Evolutionary conservation across 2,797 vertebrate genomes (phyloP).

Genomic region (Enteromius argenteus): DNA sequence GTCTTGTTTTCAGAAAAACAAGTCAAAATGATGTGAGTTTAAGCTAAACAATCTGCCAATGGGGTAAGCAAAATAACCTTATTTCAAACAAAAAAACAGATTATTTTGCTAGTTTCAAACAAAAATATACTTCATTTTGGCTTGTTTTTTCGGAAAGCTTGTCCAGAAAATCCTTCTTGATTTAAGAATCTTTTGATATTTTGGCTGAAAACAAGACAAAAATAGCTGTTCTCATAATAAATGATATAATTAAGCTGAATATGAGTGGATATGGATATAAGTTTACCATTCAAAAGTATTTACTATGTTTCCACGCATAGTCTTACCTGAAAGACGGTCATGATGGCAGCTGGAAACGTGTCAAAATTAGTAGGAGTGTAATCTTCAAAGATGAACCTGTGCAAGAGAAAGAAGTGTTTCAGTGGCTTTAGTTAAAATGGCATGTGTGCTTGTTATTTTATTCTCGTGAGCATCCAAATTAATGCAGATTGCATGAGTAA

Average conservation of each 20-base stretch:
- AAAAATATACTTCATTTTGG: no score
- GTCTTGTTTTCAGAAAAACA: no score
- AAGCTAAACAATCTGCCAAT: no score
- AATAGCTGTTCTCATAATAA: neutral
- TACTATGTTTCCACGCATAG: neutral
- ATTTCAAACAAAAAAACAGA: no score
- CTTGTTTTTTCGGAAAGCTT: no score
- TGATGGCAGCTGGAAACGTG: constrained; percentile 97
- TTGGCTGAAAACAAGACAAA: no score
- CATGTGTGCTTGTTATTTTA: neutral
- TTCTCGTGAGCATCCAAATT: neutral
- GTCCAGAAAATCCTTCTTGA: no score
- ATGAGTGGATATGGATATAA: neutral
- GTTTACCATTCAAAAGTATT: neutral
- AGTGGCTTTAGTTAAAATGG: neutral
- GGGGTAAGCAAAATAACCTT: no score
- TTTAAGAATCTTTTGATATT: no score
- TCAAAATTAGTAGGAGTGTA: constrained; percentile 98
- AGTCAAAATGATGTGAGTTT: no score
- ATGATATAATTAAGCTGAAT: neutral
- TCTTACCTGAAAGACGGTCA: constrained; percentile 98
- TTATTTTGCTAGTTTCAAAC: no score
- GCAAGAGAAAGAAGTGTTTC: neutral
- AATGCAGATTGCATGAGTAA: neutral
- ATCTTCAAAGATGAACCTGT: constrained; percentile 98